Evolutionary conservation across 64 coral and sea anemone genomes (phyloP).

Genomic region (Pocillopora damicornis): DNA sequence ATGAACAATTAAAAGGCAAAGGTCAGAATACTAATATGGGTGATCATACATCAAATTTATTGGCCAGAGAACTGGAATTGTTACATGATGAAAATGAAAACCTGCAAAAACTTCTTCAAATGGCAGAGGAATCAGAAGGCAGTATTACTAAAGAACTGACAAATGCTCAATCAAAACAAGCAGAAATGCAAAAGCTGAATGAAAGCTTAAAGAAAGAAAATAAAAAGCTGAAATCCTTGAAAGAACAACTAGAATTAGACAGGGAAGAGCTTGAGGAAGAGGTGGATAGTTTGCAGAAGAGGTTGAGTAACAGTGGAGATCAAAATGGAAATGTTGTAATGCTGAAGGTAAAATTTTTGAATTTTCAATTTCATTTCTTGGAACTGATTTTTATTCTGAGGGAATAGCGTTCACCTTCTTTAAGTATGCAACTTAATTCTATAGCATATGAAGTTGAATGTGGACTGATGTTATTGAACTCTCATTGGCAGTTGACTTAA

Average conservation of each 20-base stretch:
- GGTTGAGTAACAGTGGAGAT: constrained; percentile 21
- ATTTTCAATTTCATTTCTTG: too few relatives aligned
- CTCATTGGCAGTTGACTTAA: too few relatives aligned
- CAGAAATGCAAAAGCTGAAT: constrained; percentile 62
- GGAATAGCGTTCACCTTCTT: too few relatives aligned
- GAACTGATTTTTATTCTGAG: too few relatives aligned
- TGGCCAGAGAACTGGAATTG: constrained; percentile 46
- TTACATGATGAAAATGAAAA: constrained; percentile 69
- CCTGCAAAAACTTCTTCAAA: constrained; percentile 75
- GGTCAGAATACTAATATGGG: constrained; percentile 16
- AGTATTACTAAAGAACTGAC: constrained; percentile 64
- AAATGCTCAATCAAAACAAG: constrained; percentile 44
- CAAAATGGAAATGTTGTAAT: constrained; percentile 40
- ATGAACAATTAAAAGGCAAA: constrained; percentile 48
- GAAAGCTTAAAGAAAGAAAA: constrained; percentile 65
- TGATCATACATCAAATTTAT: constrained; percentile 33
- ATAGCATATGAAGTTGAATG: too few relatives aligned
- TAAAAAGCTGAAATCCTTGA: constrained; percentile 52
- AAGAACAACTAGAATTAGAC: constrained; percentile 53
- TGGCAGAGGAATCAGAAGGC: constrained; percentile 85
- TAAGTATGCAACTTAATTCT: too few relatives aligned
- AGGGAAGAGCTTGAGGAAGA: constrained; percentile 68
- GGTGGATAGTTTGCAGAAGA: constrained; percentile 48
- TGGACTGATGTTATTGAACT: too few relatives aligned
- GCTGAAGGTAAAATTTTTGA: not conserved